A percentile compares a stretch with the other conserved stretches of the same genome.
Evolutionary conservation across 2,888 invertebrate genomes (phyloP).

Genomic region (Drosophila imparisetae): DNA sequence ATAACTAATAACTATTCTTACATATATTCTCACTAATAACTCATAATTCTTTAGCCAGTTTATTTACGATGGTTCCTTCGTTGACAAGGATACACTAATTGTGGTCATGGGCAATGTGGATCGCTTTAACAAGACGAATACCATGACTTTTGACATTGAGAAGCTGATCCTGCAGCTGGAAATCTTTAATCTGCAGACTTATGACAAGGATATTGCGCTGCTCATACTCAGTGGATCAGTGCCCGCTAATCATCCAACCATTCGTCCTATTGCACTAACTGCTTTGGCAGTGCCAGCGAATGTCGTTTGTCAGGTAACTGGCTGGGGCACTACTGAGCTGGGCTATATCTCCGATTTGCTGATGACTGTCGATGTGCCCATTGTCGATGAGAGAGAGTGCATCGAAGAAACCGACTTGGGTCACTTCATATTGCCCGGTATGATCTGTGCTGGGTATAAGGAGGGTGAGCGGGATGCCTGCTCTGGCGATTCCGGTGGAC

Average conservation of each 20-base stretch:
- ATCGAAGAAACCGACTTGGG: slow-evolving; percentile 72
- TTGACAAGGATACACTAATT: slow-evolving; percentile 64
- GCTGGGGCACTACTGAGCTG: slow-evolving; percentile 81
- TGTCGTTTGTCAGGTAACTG: slow-evolving; percentile 80
- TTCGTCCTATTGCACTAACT: slow-evolving; percentile 73
- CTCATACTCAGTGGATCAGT: slow-evolving; percentile 75
- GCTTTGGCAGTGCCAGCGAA: slow-evolving; percentile 40
- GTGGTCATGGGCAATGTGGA: slow-evolving; percentile 83
- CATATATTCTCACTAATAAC: background rate
- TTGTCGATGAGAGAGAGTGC: slow-evolving; percentile 67
- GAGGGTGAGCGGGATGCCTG: slow-evolving; percentile 92
- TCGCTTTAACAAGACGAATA: slow-evolving; percentile 72
- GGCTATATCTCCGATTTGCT: slow-evolving; percentile 60
- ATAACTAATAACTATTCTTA: background rate
- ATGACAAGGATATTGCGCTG: slow-evolving; percentile 77
- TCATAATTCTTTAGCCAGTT: slow-evolving; percentile 34
- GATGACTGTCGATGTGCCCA: slow-evolving; percentile 76
- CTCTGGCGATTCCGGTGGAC: slow-evolving; percentile 94
- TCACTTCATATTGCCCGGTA: slow-evolving; percentile 87
- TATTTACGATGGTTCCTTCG: slow-evolving; percentile 63
- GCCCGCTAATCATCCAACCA: slow-evolving; percentile 76
- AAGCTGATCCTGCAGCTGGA: slow-evolving; percentile 59
- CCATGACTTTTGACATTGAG: slow-evolving; percentile 69
- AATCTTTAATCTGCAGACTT: slow-evolving; percentile 66
- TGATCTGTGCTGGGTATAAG: slow-evolving; percentile 91